Evolutionary conservation across 2,113 vertebrate species (phyloP), one percentile per base, ranked within the genome.

Genomic region (Taurulus bubalis): DNA sequence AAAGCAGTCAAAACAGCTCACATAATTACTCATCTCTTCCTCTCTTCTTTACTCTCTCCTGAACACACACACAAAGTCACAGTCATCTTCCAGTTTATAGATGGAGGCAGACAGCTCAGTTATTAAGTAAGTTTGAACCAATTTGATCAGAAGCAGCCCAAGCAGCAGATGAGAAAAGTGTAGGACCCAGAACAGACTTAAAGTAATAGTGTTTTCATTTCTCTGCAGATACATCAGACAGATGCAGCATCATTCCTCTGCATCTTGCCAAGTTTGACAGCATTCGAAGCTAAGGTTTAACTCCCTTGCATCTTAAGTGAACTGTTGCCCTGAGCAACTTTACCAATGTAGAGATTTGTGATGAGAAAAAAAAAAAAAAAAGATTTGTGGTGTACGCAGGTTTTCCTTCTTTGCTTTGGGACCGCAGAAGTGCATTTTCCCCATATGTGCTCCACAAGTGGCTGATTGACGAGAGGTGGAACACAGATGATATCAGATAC

Each of bases 151-250:
- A 77, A 77, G 76, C 83, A 75, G 79, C 59, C 51, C 55, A 76
- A 83, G 82, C 80, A 86, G 75, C 55, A 80, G 62, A 80, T 70
- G 64, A 84, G 26, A 65, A 82, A 53, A 53, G 53, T 26, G 49
- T 42, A 14, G 66, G 42, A 53, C 76, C 38, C 55, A 62, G 79
- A 66, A 51, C 63, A 79, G 80, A 90, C 73, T 83, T 85, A 20
- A 60, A 92, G 85, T 94, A 94, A 95, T 91, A 83, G 83, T 94
- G 79, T 94, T 93, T 94, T 93, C 18, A 91, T 95, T 93, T 96
- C 91, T 95, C 94, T 94, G 90, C 95, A 96, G 95, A 94, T 94
- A 93, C 91, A 90, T 93, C 94, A 94, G 92, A 93, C 92, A 93
- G 92, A 92, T 94, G 90, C 94, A 94, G 90, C 94, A 94, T 90